Evolutionary conservation across 2,888 invertebrate genomes (phyloP).

Genomic region (Endotricha flammealis): DNA sequence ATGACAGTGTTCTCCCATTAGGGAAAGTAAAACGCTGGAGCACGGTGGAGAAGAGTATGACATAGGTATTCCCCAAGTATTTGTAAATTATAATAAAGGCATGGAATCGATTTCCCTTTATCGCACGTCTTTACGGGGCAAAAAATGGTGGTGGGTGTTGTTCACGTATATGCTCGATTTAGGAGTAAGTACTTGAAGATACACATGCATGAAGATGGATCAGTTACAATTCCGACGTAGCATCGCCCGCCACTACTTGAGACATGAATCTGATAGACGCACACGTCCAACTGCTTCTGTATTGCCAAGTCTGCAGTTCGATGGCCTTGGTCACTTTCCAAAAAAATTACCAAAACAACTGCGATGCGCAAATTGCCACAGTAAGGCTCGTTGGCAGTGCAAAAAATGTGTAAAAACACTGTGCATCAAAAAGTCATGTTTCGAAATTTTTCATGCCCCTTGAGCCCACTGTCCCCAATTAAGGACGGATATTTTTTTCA

Average conservation of each 20-base stretch:
- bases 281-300: slow-evolving; percentile 4
- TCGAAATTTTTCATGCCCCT: slow-evolving; percentile 3
- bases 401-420: slow-evolving; percentile 9
- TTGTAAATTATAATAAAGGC: slow-evolving; percentile 22
- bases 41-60: slow-evolving; percentile 20
- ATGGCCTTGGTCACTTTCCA: slow-evolving; percentile 5
- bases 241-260: slow-evolving; percentile 5
- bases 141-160: no score
- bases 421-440: slow-evolving; percentile 9
- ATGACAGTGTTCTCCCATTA: slow-evolving; percentile 21
- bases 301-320: slow-evolving; percentile 1
- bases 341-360: slow-evolving; percentile 5
- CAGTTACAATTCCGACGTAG: slow-evolving; percentile 7
- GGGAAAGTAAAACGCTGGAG: slow-evolving; percentile 26
- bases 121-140: slow-evolving; percentile 3
- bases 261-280: background rate
- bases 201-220: slow-evolving; percentile 4
- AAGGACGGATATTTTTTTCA: slow-evolving; percentile 1
- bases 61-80: slow-evolving; percentile 22
- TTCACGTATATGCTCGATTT: slow-evolving; percentile 10
- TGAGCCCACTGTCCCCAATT: slow-evolving; percentile 4
- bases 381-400: slow-evolving; percentile 5
- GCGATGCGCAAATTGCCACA: slow-evolving; percentile 6
- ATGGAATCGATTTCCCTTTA: slow-evolving; percentile 24
- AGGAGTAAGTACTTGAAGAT: slow-evolving; percentile 7